These are phyloP conservation scores for Tragulus kanchil DNA, from an alignment of 2,113 vertebrate genomes.

Conservation along the genomic window DNA sequence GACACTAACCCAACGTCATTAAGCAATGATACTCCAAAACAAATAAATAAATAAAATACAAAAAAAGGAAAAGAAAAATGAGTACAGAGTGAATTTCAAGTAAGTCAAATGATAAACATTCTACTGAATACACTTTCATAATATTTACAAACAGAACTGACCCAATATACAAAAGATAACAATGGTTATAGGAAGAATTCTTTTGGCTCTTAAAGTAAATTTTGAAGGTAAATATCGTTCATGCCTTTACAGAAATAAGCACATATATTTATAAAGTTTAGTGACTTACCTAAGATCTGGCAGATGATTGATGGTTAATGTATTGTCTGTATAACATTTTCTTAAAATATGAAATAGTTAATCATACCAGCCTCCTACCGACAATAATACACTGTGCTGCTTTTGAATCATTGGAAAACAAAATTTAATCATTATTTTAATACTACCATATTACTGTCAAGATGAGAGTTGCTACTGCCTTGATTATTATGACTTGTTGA, in stretches of 20 bases:
- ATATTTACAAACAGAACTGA: background rate
- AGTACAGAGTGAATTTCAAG: background rate
- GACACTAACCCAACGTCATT: background rate
- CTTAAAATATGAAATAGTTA: constrained; percentile 31
- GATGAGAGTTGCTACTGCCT: background rate
- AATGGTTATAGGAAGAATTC: background rate
- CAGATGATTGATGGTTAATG: background rate
- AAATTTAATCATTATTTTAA: background rate
- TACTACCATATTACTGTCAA: background rate
- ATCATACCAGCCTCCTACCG: background rate
- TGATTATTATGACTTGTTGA: background rate
- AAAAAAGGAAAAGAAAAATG: background rate
- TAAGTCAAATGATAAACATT: background rate
- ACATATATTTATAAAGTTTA: constrained; percentile 15
- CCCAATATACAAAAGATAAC: background rate
- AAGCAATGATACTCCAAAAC: background rate
- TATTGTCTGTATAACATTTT: background rate
- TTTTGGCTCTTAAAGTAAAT: constrained; percentile 6
- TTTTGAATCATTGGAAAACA: background rate
- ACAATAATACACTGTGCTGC: background rate
- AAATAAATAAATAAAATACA: background rate
- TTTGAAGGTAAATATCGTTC: background rate
- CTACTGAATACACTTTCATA: background rate
- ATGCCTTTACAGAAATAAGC: background rate
- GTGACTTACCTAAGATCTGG: background rate